Percentiles rank a stretch among this genome's conserved stretches.
Conservation (phyloP, 64 coral and sea anemone genomes). For the Porites australiensis region DNA sequence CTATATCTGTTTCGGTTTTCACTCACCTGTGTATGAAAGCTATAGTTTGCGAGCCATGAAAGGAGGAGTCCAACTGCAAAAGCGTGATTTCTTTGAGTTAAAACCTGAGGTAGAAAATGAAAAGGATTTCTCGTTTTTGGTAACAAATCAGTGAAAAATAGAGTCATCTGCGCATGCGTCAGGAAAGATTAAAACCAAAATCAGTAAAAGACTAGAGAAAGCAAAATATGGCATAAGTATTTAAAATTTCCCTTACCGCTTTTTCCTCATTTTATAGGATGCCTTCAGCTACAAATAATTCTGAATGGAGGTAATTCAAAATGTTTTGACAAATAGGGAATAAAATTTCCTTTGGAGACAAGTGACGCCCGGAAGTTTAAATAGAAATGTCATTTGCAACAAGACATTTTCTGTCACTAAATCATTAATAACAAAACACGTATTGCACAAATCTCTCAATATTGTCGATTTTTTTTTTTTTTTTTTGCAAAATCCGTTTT, state of each 20-base stretch:
- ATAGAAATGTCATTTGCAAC: conserved; percentile 30
- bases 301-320: conserved; percentile 1
- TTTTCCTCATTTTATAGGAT: background rate
- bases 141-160: background rate
- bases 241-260: background rate
- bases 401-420: background rate
- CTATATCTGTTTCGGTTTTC: background rate
- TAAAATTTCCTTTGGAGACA: conserved; percentile 21
- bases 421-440: conserved; percentile 8
- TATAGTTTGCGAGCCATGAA: background rate
- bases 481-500: background rate
- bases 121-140: background rate
- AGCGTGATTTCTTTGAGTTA: background rate
- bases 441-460: background rate
- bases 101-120: background rate
- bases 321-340: conserved; percentile 34
- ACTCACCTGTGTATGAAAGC: background rate
- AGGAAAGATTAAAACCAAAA: background rate
- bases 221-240: background rate
- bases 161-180: conserved; percentile 9
- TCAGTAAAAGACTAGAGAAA: background rate
- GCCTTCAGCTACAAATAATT: background rate
- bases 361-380: background rate
- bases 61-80: background rate
- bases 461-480: conserved; percentile 4